Conservation (phyloP, 2,888 invertebrate species). For the Bombyx huttoni region DNA sequence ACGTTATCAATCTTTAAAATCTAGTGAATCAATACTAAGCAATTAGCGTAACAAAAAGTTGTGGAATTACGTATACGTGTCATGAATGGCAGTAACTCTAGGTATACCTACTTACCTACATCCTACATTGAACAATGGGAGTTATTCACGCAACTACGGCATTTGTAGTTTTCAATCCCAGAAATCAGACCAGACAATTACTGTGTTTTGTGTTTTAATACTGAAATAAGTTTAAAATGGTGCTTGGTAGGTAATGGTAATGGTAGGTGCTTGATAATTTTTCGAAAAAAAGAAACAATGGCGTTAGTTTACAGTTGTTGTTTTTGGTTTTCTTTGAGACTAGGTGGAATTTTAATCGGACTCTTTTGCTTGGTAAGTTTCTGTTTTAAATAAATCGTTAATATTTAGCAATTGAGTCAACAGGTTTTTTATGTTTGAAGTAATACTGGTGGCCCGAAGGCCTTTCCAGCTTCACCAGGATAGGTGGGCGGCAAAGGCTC, state of each 20-base stretch:
- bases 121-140: no score
- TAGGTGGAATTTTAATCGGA: conserved; percentile 55
- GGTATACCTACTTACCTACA: background rate
- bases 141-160: no score
- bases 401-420: background rate
- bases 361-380: conserved; percentile 43
- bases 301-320: conserved; percentile 60
- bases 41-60: background rate
- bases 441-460: no score
- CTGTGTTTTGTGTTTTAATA: no score
- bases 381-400: background rate
- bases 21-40: background rate
- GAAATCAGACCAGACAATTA: no score
- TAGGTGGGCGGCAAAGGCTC: no score
- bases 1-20: background rate
- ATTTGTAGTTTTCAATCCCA: no score
- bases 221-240: no score
- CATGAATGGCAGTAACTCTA: background rate
- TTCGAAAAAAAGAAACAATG: conserved; percentile 22
- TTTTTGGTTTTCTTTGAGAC: conserved; percentile 60
- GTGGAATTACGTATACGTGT: background rate
- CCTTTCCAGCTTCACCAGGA: no score
- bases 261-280: background rate
- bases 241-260: no score
- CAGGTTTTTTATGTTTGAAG: no score